Evolutionary conservation across 1,140 invertebrate genomes (phyloP), one percentile per base, ranked within the genome.

Genomic region (Drosophila fuyamai): DNA sequence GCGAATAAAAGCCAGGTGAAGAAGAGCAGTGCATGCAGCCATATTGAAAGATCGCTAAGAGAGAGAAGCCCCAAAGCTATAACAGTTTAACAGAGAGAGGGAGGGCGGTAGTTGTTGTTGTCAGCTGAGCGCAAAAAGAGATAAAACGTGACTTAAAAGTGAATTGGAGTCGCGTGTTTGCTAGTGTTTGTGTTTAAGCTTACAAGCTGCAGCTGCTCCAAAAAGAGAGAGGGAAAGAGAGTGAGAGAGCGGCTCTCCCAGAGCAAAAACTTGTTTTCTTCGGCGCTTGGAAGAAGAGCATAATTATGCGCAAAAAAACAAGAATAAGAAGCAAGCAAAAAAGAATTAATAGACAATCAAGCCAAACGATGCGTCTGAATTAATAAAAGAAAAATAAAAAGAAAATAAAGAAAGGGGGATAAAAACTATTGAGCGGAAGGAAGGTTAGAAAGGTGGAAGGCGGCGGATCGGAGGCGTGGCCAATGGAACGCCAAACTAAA

Each of bases 141-240:
- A 32, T 85, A 89, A 89, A 89, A 83, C 84, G 84, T 89, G 80
- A 84, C 84, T 89, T 84, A 89, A 89, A 89, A 89, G 84, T 89
- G 84, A 89, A 89, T 89, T 89, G 84, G 65, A 71, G 57, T 71
- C 50, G 53, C 72, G 54, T 66, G 46, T 38, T 61, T 63, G 76
- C 32, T 55, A 46, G 60, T 58, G 70, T 57, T 38, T 77, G 82
- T 55, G 58, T 56, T 38, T 38, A 40, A 67, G 77, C 65, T 82
- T 78, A 73, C 50, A 73, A 84, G 83, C 60, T 89, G 84, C 84
- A 89, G 84, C 83, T 77, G 84, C 76, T 82, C 57, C 40, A 50
- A 58, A 54, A 63, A 60, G 44, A 36, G 77, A 48, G 66, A n/a
- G 62, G 48, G 57, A 44, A 29, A 48, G 53, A 47, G 60, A 57